Base-by-base conservation (phyloP, 2,797 vertebrate genomes). In the Catostomus latipinnis region DNA sequence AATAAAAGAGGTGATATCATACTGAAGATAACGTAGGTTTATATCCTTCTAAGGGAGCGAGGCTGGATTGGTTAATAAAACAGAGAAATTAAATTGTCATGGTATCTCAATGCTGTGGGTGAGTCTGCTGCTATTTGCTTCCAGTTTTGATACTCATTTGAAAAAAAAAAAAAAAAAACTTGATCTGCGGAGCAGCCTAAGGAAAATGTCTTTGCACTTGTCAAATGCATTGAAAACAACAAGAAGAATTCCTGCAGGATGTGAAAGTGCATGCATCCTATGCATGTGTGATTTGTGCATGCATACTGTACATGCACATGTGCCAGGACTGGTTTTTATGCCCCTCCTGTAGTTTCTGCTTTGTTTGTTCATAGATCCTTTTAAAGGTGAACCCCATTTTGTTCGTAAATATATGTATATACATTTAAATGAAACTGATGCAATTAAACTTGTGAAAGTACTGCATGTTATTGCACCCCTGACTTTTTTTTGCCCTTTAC, bases 111-210 rank as follows among this genome's bases (percentile, higher is more conserved):
- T 14, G 48, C 54, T 65, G 52, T 88, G 88, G 45, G 85, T 87
- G 88, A 88, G 75, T 89, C 86, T 88, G 87, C 87, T 83, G 86
- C 70, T 49, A 10, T 83, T 73, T 76, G 45, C 81, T 50, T 58
- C 61, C 62, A 53, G 12, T 56, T 60, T 65, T 11, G 11, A 45
- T 63, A 13, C 22, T 22, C 22, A 22, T 22, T 22, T 22, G 2
- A 22, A 22, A 22, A 22, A 22, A 22, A 22, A 1, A 22, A 1
- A 22, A 22, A 22, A 22, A 22, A 22, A 22, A 22, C 2, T 22
- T 67, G 60, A 67, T 70, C 49, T 74, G 11, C 71, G 60, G 18
- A n/a, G 65, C 45, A 71, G 18, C 76, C 34, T 50, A 16, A 46
- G 6, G 10, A n/a, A 49, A 46, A 13, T 45, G 69, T 52, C 8